Evolutionary conservation across 2,797 vertebrate genomes (phyloP).

Genomic region (Catharus ustulatus): DNA sequence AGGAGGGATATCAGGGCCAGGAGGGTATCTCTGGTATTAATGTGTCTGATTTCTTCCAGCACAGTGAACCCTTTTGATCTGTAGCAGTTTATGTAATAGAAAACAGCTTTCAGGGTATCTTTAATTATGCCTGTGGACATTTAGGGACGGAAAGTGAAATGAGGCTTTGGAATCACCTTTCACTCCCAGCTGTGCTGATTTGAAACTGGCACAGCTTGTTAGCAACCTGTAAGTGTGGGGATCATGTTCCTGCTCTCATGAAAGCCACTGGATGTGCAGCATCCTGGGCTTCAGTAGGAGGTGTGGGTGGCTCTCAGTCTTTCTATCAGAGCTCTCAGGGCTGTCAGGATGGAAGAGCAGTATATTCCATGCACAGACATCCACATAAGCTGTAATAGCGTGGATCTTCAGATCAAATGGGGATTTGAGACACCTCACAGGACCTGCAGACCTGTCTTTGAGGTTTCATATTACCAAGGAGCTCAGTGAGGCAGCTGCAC

Average conservation of each 20-base stretch:
- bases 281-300: background rate
- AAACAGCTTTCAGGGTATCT: conserved; percentile 24
- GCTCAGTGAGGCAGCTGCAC: background rate
- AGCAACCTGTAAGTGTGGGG: background rate
- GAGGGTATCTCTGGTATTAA: conserved; percentile 43
- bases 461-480: background rate
- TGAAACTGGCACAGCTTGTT: background rate
- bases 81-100: conserved; percentile 28
- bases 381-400: background rate
- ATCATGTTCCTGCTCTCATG: background rate
- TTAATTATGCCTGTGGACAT: conserved; percentile 44
- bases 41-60: conserved; percentile 39
- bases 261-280: background rate
- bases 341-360: background rate
- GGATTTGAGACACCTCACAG: background rate
- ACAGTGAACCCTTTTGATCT: conserved; percentile 54
- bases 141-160: conserved; percentile 22
- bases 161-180: conserved; percentile 44
- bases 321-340: background rate
- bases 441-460: background rate
- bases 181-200: conserved; percentile 8
- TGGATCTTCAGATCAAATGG: background rate
- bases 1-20: conserved; percentile 38
- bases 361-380: background rate
- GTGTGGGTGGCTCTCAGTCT: background rate